Percentiles rank a stretch among this genome's conserved stretches.
Conservation (phyloP, 2,113 vertebrate species). For the Colossoma macropomum region DNA sequence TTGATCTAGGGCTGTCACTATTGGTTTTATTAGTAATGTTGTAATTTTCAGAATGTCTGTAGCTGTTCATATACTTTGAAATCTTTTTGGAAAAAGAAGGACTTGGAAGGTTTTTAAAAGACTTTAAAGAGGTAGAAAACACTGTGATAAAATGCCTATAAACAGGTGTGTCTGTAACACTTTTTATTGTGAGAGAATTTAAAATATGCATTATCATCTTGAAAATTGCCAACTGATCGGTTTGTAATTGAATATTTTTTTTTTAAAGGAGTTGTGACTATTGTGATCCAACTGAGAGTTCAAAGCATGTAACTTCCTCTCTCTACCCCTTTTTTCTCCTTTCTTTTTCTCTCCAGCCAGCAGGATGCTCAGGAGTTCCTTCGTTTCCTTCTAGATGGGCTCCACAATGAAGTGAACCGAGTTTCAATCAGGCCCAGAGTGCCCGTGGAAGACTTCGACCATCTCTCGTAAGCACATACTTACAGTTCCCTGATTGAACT, state of each 20-base stretch:
- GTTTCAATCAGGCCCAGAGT: constrained; percentile 78
- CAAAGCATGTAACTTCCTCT: neutral
- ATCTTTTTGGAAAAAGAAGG: too few species aligned
- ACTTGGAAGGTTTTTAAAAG: too few species aligned
- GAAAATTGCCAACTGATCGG: neutral
- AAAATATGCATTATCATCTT: too few species aligned
- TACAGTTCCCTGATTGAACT: neutral
- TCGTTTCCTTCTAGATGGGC: constrained; percentile 90
- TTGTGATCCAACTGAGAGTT: neutral
- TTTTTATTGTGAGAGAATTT: too few species aligned
- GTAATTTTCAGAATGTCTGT: too few species aligned
- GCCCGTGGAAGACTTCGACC: constrained; percentile 83
- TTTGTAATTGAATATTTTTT: neutral
- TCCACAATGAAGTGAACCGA: constrained; percentile 93
- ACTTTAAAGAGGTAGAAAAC: too few species aligned
- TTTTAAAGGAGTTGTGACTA: neutral
- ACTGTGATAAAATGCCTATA: too few species aligned
- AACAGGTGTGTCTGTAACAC: too few species aligned
- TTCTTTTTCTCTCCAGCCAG: constrained; percentile 77
- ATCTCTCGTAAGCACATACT: constrained; percentile 84
- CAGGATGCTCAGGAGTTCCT: constrained; percentile 98
- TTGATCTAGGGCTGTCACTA: too few species aligned
- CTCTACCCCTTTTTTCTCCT: neutral
- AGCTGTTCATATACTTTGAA: too few species aligned
- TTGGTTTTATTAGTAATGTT: too few species aligned